Evolutionary conservation across 2,113 vertebrate species (phyloP).

Genomic region (Bothrops jararaca): DNA sequence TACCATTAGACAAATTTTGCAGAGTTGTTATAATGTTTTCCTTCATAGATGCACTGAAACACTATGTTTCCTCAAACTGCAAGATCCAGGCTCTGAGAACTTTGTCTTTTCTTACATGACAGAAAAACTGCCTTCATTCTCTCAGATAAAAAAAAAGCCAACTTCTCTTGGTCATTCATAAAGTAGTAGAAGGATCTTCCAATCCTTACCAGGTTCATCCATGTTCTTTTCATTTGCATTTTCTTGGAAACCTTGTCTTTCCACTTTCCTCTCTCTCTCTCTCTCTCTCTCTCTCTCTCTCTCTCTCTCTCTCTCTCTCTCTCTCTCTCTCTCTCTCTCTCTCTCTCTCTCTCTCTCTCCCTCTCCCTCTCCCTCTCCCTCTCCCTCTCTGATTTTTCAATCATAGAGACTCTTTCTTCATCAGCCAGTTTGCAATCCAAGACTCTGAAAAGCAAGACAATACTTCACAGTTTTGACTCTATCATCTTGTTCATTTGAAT

Average conservation of each 20-base stretch:
- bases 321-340: too few relatives aligned
- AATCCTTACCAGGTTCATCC: background rate
- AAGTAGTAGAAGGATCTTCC: background rate
- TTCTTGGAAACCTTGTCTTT: background rate
- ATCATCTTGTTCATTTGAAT: background rate
- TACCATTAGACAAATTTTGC: conserved; percentile 16
- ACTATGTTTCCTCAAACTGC: background rate
- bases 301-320: too few relatives aligned
- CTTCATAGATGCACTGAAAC: conserved; percentile 18
- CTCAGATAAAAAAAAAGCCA: background rate
- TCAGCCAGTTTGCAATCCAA: background rate
- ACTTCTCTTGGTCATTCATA: background rate
- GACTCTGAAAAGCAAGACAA: background rate
- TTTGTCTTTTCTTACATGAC: background rate
- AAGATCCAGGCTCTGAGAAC: background rate
- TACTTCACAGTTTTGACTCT: background rate
- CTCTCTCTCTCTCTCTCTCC: too few relatives aligned
- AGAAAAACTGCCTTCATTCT: background rate
- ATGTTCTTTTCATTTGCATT: background rate
- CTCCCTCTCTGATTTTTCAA: background rate
- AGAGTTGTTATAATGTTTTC: background rate
- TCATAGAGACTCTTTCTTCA: background rate
- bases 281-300: too few relatives aligned
- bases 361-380: background rate
- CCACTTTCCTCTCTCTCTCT: too few relatives aligned